Evolutionary conservation across 2,113 vertebrate genomes (phyloP).

Genomic region (Phalacrocorax brasilianus): DNA sequence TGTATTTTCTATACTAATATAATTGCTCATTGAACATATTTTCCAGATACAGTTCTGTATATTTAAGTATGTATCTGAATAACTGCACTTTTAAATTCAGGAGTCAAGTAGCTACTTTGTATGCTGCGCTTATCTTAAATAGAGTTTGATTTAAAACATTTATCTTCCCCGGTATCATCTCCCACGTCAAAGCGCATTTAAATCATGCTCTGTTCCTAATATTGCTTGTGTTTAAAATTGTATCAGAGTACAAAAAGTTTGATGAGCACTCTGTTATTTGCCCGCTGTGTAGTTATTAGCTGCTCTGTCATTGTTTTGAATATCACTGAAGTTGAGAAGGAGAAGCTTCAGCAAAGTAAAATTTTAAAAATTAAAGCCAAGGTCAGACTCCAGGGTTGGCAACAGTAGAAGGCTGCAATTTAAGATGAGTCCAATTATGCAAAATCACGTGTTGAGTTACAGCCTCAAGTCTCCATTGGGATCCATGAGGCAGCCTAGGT

Average conservation of each 20-base stretch:
- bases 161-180: constrained; percentile 25
- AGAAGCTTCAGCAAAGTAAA: constrained; percentile 27
- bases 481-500: background rate
- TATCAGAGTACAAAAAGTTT: background rate
- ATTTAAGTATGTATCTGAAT: constrained; percentile 11
- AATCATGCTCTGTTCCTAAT: constrained; percentile 36
- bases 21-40: background rate
- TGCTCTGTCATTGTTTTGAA: background rate
- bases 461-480: background rate
- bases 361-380: constrained; percentile 52
- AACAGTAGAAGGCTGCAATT: background rate
- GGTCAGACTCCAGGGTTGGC: background rate
- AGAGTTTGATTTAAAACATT: constrained; percentile 63
- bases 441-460: constrained; percentile 45
- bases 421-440: constrained; percentile 17
- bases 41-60: background rate
- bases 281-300: background rate
- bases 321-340: background rate
- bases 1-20: background rate
- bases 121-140: constrained; percentile 41
- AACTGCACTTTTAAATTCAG: constrained; percentile 36
- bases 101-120: constrained; percentile 58
- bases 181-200: constrained; percentile 47
- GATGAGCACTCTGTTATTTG: background rate
- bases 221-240: background rate